A percentile compares a stretch with the other conserved stretches of the same genome.
phyloP scores from a whole-genome alignment of 2,797 vertebrate genomes.

The Capromys pilorides region DNA sequence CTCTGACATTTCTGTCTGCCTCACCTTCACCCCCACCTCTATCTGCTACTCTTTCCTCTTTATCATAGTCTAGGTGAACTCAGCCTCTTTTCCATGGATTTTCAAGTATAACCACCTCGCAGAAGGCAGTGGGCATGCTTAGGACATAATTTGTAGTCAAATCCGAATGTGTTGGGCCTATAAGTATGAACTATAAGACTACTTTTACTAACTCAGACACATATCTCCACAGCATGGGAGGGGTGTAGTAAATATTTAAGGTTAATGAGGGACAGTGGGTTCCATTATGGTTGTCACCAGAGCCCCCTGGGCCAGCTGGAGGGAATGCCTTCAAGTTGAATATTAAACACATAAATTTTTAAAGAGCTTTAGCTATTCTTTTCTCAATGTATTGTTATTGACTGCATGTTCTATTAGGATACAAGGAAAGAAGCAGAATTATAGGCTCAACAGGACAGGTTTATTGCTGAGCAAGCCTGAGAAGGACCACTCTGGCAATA shows the following conservation, averaged over 20 bases:
- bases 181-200: rapidly evolving
- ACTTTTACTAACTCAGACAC: neutral
- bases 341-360: neutral
- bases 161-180: neutral
- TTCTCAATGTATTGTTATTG: neutral
- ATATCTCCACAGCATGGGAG: rapidly evolving
- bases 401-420: neutral
- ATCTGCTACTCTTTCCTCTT: neutral
- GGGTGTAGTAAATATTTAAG: neutral
- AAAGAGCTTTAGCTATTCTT: no score
- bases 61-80: neutral
- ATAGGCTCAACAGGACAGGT: neutral
- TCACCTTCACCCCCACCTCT: rapidly evolving
- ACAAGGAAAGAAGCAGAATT: neutral
- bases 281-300: neutral
- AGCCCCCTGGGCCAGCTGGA: neutral
- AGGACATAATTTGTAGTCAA: neutral
- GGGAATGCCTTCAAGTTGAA: neutral
- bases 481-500: neutral
- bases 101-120: neutral
- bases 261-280: no score
- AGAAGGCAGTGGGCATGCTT: neutral
- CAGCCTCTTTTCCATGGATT: neutral
- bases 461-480: neutral
- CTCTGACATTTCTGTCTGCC: neutral